Evolutionary conservation across 2,888 invertebrate species (phyloP).

Genomic region (Mechanitis mazaeus): DNA sequence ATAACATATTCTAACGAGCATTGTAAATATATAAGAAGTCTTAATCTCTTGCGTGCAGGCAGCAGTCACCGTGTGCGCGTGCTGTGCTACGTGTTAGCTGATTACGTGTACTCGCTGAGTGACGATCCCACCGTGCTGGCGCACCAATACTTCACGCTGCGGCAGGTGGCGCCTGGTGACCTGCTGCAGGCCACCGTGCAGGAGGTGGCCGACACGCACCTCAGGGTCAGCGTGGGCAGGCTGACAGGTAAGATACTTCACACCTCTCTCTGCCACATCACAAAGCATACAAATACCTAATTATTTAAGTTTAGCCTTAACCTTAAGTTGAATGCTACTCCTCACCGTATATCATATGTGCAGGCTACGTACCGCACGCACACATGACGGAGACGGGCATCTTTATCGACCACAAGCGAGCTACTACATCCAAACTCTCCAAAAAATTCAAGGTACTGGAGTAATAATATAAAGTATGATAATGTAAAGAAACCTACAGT

Average conservation of each 20-base stretch:
- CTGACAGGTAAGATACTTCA: constrained; percentile 53
- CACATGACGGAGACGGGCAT: constrained; percentile 74
- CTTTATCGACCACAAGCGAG: constrained; percentile 52
- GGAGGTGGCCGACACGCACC: constrained; percentile 63
- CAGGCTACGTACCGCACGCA: constrained; percentile 76
- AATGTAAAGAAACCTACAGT: too few species aligned
- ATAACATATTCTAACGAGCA: too few species aligned
- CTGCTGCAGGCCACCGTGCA: constrained; percentile 71
- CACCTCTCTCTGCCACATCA: too few species aligned
- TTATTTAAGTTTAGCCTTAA: too few species aligned
- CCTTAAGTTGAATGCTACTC: background rate
- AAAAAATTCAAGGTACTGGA: constrained; percentile 68
- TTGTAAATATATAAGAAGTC: too few species aligned
- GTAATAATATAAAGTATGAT: background rate
- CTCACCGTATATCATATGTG: background rate
- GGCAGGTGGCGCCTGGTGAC: constrained; percentile 74
- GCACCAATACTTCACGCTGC: constrained; percentile 73
- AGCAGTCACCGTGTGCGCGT: constrained; percentile 76
- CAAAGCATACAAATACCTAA: too few species aligned
- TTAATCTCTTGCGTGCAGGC: constrained; percentile 37
- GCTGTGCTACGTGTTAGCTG: constrained; percentile 80
- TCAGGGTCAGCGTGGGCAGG: constrained; percentile 69
- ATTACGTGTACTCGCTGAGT: constrained; percentile 81
- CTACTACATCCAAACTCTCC: constrained; percentile 55
- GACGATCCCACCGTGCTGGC: constrained; percentile 76